A percentile compares a stretch with the other conserved stretches of the same genome.
Evolutionary conservation across 1,140 invertebrate species (phyloP).

Genomic region (Zaprionus ghesquierei): DNA sequence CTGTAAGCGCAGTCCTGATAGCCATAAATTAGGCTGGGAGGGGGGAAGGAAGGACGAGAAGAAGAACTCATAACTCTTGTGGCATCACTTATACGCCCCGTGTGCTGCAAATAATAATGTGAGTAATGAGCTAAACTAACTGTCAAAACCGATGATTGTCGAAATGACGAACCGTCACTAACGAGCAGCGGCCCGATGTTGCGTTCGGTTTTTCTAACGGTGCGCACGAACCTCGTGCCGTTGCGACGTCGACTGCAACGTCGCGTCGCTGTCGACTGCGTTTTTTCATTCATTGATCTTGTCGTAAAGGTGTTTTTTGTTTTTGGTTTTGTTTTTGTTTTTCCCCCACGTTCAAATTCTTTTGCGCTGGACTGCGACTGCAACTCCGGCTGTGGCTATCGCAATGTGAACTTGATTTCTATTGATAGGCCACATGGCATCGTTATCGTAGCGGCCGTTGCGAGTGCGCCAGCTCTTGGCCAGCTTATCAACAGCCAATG

Average conservation of each 20-base stretch:
- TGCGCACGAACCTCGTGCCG: slow-evolving; percentile 18
- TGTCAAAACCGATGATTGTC: slow-evolving; percentile 52
- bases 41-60: neutral
- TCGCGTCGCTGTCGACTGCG: slow-evolving; percentile 8
- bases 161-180: slow-evolving; percentile 6
- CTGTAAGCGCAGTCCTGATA: neutral
- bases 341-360: neutral
- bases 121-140: slow-evolving; percentile 56
- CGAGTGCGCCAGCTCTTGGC: slow-evolving; percentile 1
- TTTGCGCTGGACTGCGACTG: neutral
- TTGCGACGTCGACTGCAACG: neutral
- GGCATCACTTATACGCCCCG: slow-evolving; percentile 20
- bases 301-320: slow-evolving; percentile 7
- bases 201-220: slow-evolving; percentile 43
- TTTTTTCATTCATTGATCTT: slow-evolving; percentile 49
- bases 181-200: neutral
- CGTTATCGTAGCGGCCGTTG: neutral
- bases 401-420: slow-evolving; percentile 35
- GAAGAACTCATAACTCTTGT: neutral
- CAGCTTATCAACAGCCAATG: slow-evolving; percentile 28
- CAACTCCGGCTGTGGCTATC: neutral
- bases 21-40: neutral
- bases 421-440: slow-evolving; percentile 25
- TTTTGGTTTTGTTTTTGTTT: neutral
- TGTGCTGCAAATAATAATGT: slow-evolving; percentile 20